Conservation (phyloP, 2,888 invertebrate genomes). For the Pristionchus fissidentatus region DNA sequence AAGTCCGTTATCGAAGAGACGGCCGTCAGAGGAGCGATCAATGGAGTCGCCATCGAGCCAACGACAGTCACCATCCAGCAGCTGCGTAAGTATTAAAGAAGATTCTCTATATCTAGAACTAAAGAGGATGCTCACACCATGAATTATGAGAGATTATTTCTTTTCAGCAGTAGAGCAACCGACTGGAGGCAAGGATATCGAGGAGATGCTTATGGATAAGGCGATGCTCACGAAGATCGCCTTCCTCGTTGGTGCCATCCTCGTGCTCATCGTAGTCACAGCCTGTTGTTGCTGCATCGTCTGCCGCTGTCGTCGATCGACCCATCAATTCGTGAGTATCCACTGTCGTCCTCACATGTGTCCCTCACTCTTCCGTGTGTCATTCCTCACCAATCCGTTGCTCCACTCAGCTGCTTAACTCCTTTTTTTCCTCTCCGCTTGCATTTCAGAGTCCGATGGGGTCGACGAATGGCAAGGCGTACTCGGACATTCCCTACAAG, state of each 20-base stretch:
- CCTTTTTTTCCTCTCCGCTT: conserved; percentile 4
- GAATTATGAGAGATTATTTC: neutral
- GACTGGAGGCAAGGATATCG: neutral
- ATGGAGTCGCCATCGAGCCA: conserved; percentile 61
- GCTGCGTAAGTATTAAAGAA: conserved; percentile 58
- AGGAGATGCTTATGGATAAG: neutral
- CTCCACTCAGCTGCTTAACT: conserved; percentile 11
- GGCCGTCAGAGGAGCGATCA: conserved; percentile 61
- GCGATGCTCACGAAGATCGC: neutral
- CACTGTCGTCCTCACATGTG: neutral
- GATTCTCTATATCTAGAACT: neutral
- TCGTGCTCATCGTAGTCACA: conserved; percentile 52
- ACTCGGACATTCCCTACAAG: conserved; percentile 50
- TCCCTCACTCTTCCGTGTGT: neutral
- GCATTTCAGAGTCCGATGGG: conserved; percentile 50
- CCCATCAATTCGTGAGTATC: conserved; percentile 58
- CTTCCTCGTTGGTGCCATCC: conserved; percentile 46
- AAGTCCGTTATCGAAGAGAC: conserved; percentile 63
- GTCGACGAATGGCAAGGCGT: conserved; percentile 45
- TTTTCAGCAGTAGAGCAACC: conserved; percentile 8
- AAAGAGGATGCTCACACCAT: neutral
- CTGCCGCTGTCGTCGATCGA: conserved; percentile 54
- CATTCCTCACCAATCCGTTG: neutral
- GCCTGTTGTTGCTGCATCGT: conserved; percentile 54
- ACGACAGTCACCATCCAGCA: conserved; percentile 62